These are phyloP conservation scores for Mellivora capensis DNA, from an alignment of 2,113 vertebrate genomes.

Conservation along the genomic window DNA sequence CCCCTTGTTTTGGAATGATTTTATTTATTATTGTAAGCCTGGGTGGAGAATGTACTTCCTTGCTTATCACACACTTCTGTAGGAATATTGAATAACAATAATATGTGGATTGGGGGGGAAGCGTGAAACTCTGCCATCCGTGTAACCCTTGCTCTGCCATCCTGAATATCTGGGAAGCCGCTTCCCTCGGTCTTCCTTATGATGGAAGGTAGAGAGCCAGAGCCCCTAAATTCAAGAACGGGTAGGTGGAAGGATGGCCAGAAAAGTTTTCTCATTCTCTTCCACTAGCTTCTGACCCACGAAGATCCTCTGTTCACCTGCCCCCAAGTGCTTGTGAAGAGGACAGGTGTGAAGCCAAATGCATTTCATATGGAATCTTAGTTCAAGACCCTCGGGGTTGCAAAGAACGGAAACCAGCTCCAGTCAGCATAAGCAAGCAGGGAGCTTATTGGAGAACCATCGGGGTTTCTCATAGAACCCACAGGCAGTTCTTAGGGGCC, in stretches of 20 bases:
- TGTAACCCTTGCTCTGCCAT: constrained; percentile 40
- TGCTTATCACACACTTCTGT: constrained; percentile 35
- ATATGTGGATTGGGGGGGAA: constrained; percentile 49
- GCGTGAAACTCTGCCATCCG: neutral
- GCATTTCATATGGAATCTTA: neutral
- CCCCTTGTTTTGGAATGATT: constrained; percentile 60
- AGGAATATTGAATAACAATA: constrained; percentile 56
- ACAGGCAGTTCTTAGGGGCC: neutral
- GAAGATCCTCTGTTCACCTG: neutral
- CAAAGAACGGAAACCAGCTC: neutral
- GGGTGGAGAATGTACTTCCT: constrained; percentile 62
- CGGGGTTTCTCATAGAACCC: neutral
- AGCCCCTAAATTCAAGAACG: neutral
- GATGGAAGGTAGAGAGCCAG: neutral
- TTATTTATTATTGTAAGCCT: constrained; percentile 69
- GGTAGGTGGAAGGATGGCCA: neutral
- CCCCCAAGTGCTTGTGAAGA: neutral
- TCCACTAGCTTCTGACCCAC: neutral
- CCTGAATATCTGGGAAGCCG: constrained; percentile 33
- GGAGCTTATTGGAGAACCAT: neutral
- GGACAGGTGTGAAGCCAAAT: neutral
- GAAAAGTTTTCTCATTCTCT: neutral
- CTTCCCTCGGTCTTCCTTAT: neutral
- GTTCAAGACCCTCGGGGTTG: neutral
- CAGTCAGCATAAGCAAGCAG: neutral